A percentile compares a stretch with the other conserved stretches of the same genome.
These are phyloP conservation scores for Drosophila dunni DNA, from an alignment of 1,140 invertebrate species.

Conservation along the genomic window DNA sequence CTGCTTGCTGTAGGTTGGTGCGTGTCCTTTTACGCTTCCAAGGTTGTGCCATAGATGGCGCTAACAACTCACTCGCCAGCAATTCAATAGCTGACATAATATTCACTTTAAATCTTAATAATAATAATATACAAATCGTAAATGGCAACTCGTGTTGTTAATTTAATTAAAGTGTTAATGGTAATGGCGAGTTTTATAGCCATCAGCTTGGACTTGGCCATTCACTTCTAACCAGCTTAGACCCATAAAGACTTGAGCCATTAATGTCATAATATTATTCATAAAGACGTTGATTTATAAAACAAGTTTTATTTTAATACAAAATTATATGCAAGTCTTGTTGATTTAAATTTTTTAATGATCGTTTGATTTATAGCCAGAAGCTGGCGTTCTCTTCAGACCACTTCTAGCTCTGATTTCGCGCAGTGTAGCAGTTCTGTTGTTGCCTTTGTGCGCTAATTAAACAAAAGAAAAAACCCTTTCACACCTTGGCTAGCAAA, in stretches of 20 bases:
- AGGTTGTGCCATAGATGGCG: slow-evolving; percentile 59
- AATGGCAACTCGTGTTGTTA: neutral
- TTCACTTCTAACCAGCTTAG: neutral
- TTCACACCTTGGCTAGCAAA: slow-evolving; percentile 63
- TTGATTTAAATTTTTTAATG: neutral
- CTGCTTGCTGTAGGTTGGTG: slow-evolving; percentile 53
- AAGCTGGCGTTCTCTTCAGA: neutral
- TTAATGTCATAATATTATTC: slow-evolving; percentile 2
- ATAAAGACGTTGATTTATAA: neutral
- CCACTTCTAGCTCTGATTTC: neutral
- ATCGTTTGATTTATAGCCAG: slow-evolving; percentile 1
- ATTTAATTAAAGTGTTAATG: slow-evolving; percentile 15
- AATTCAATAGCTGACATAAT: neutral
- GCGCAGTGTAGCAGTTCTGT: slow-evolving; percentile 25
- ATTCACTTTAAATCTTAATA: neutral
- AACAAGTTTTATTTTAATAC: neutral
- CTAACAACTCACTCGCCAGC: slow-evolving; percentile 39
- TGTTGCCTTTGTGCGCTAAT: slow-evolving; percentile 62
- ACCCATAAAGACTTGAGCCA: neutral
- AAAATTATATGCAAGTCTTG: neutral
- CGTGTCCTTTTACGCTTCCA: slow-evolving; percentile 32
- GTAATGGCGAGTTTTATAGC: neutral
- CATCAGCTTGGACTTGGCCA: neutral
- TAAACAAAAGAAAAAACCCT: slow-evolving; percentile 77
- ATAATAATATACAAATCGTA: neutral